Evolutionary conservation across 2,797 vertebrate species (phyloP).

Genomic region (Phrynocephalus forsythii): DNA sequence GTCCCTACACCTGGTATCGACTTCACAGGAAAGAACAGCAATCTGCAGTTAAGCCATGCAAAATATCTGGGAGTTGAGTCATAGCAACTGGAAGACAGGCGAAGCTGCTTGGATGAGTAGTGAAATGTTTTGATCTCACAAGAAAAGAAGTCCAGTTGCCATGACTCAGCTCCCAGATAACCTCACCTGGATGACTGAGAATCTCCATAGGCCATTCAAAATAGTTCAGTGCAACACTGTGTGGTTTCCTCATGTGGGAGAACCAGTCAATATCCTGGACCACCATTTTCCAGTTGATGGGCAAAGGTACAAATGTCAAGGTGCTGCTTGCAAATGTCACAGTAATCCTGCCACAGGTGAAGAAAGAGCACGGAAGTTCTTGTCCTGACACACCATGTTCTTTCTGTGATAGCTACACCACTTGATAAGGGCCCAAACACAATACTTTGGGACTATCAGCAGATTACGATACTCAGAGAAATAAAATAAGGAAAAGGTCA

Average conservation of each 20-base stretch:
- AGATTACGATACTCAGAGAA: not conserved
- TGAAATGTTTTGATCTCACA: too few species aligned
- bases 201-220: not conserved
- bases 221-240: not conserved
- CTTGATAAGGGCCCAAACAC: not conserved
- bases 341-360: not conserved
- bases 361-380: not conserved
- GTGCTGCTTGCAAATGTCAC: not conserved
- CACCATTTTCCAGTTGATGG: not conserved
- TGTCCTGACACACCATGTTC: not conserved
- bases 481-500: not conserved
- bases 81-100: too few species aligned
- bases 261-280: not conserved
- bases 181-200: too few species aligned
- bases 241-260: not conserved
- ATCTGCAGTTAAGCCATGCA: not conserved
- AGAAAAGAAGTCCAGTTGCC: too few species aligned
- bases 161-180: too few species aligned
- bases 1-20: too few species aligned
- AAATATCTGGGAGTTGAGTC: not conserved
- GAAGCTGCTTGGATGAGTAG: too few species aligned
- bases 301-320: not conserved
- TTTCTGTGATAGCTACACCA: not conserved
- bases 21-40: not conserved
- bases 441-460: not conserved